phyloP scores from a whole-genome alignment of 2,888 invertebrate species.

The Seladonia tumulorum region DNA sequence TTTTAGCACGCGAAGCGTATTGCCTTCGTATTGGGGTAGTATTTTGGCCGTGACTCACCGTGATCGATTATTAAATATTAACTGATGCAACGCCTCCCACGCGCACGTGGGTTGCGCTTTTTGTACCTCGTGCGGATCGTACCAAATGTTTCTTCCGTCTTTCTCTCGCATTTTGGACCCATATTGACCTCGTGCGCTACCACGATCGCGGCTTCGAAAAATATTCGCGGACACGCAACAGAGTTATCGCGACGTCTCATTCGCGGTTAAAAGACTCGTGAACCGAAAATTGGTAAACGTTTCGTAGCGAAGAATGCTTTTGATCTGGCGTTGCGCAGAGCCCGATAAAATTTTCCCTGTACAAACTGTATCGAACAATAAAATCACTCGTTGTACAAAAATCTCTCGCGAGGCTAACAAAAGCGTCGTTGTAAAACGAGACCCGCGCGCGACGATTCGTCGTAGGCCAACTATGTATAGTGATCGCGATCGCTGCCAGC shows the following conservation, averaged over 20 bases:
- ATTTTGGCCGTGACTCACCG: neutral
- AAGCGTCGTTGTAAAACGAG: constrained; percentile 65
- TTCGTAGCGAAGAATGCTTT: too few relatives aligned
- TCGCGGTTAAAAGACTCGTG: neutral
- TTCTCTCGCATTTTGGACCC: constrained; percentile 53
- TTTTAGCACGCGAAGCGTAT: neutral
- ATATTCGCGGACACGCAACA: neutral
- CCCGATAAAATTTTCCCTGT: constrained; percentile 43
- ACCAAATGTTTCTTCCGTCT: neutral
- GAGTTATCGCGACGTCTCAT: neutral
- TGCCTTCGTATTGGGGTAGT: neutral
- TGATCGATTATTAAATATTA: neutral
- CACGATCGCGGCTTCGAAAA: constrained; percentile 14
- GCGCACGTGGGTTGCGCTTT: neutral
- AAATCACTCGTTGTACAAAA: constrained; percentile 26
- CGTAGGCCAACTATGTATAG: constrained; percentile 61
- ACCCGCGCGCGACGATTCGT: constrained; percentile 44
- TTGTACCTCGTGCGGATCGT: constrained; percentile 2
- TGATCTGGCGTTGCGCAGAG: neutral
- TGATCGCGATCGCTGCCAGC: neutral
- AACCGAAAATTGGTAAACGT: constrained; percentile 1
- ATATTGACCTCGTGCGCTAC: constrained; percentile 33
- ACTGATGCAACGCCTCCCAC: neutral
- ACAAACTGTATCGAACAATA: constrained; percentile 43
- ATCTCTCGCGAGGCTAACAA: constrained; percentile 25